A percentile compares a stretch with the other conserved stretches of the same genome.
Conservation (phyloP, 2,797 vertebrate genomes). For the Artibeus jamaicensis region DNA sequence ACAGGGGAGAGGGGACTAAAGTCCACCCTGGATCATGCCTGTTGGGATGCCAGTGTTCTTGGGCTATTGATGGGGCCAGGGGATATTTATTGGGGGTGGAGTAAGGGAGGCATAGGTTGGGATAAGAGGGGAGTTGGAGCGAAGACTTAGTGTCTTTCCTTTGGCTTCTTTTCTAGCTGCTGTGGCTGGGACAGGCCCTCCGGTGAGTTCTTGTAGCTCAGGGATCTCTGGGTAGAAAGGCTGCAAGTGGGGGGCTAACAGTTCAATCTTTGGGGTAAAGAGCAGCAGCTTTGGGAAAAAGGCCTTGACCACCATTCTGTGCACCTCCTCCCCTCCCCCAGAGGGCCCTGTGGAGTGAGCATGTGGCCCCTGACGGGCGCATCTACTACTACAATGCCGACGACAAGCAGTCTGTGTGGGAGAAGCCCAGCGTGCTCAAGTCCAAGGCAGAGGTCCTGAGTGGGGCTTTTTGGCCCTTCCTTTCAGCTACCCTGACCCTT, state of each 20-base stretch:
- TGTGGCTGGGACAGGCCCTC: conserved; percentile 67
- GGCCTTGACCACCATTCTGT: conserved; percentile 55
- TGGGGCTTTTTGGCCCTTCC: conserved; percentile 21
- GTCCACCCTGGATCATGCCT: conserved; percentile 75
- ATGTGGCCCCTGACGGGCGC: conserved; percentile 82
- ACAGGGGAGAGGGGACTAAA: conserved; percentile 69
- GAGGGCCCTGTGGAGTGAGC: conserved; percentile 83
- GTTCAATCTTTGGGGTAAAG: conserved; percentile 42
- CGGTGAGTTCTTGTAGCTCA: conserved; percentile 66
- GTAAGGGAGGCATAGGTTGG: conserved; percentile 63
- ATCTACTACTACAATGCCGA: conserved; percentile 83
- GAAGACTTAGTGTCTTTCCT: conserved; percentile 32
- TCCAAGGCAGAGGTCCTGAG: conserved; percentile 82
- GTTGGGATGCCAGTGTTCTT: conserved; percentile 70
- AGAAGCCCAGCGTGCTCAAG: conserved; percentile 83
- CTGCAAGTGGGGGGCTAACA: neutral
- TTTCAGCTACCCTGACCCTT: conserved; percentile 48
- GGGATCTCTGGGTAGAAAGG: conserved; percentile 39
- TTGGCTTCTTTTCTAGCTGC: conserved; percentile 72
- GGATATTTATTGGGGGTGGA: conserved; percentile 55
- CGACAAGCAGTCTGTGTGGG: conserved; percentile 84
- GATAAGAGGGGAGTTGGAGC: conserved; percentile 16
- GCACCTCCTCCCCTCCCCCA: conserved; percentile 26
- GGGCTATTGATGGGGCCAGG: conserved; percentile 69
- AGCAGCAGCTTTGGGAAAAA: conserved; percentile 19